Percentiles rank a stretch among this genome's conserved stretches.
Conservation (phyloP, 2,113 vertebrate genomes). For the Neogobius melanostomus region DNA sequence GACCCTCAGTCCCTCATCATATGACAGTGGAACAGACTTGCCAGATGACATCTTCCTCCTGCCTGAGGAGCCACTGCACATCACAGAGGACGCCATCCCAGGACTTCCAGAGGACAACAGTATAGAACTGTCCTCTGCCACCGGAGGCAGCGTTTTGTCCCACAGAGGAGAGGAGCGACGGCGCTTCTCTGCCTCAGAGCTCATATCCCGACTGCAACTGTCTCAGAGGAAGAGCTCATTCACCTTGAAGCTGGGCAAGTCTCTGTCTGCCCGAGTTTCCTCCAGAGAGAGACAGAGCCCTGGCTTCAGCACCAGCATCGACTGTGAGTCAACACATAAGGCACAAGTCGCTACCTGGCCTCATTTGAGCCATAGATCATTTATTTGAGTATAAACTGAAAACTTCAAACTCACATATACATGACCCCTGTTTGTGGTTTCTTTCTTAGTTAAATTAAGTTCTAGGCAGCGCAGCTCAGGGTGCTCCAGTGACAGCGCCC, state of each 20-base stretch:
- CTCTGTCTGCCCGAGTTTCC: slow-evolving; percentile 76
- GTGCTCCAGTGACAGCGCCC: slow-evolving; percentile 70
- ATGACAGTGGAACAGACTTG: slow-evolving; percentile 38
- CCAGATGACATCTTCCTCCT: slow-evolving; percentile 45
- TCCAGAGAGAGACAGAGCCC: slow-evolving; percentile 70
- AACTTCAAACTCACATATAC: not conserved
- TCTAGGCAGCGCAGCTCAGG: slow-evolving; percentile 68
- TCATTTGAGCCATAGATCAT: not conserved
- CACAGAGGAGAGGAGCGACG: slow-evolving; percentile 77
- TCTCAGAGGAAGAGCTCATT: slow-evolving; percentile 82
- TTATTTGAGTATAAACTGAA: not conserved
- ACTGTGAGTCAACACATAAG: slow-evolving; percentile 62
- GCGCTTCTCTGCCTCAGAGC: slow-evolving; percentile 88
- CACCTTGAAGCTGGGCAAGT: slow-evolving; percentile 84
- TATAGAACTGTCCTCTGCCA: slow-evolving; percentile 23
- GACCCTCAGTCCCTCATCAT: slow-evolving; percentile 41
- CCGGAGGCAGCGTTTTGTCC: slow-evolving; percentile 28
- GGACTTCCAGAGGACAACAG: slow-evolving; percentile 19
- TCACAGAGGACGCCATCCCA: slow-evolving; percentile 58
- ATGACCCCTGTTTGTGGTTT: slow-evolving; percentile 14
- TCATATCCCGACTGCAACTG: slow-evolving; percentile 87
- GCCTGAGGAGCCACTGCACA: slow-evolving; percentile 55
- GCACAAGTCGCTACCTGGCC: not conserved
- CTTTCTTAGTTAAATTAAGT: slow-evolving; percentile 68
- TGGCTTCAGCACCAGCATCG: slow-evolving; percentile 64